phyloP scores from a whole-genome alignment of 1,140 invertebrate species.

The Drosophila aff. region DNA sequence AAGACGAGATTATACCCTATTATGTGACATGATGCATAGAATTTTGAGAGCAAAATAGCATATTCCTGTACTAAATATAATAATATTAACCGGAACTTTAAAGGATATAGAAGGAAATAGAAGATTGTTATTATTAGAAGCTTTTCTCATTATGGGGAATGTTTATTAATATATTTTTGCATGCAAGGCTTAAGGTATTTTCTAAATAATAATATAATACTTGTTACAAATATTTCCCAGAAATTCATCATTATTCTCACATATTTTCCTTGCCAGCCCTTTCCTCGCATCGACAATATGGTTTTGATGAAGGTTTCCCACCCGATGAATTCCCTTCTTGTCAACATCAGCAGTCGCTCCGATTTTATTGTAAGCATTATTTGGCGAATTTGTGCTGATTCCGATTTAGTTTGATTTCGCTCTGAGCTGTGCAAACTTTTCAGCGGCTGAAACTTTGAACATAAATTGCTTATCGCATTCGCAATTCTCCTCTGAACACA shows the following conservation, averaged over 20 bases:
- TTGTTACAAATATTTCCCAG: background rate
- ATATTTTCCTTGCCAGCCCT: background rate
- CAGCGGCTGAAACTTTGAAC: slow-evolving; percentile 65
- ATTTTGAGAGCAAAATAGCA: background rate
- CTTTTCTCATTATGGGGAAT: background rate
- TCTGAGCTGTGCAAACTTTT: slow-evolving; percentile 63
- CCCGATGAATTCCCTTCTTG: slow-evolving; percentile 20
- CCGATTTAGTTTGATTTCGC: slow-evolving; percentile 74
- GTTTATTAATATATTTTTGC: background rate
- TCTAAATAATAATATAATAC: background rate
- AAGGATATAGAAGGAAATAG: background rate
- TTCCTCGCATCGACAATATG: slow-evolving; percentile 28
- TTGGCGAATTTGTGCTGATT: slow-evolving; percentile 67
- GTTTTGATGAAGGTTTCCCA: slow-evolving; percentile 41
- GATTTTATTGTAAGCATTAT: slow-evolving; percentile 69
- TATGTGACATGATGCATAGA: background rate
- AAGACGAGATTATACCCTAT: slow-evolving; percentile 14
- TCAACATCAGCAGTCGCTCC: slow-evolving; percentile 30
- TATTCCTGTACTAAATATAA: background rate
- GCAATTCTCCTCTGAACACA: slow-evolving; percentile 14
- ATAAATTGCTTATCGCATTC: slow-evolving; percentile 77
- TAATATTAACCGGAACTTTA: background rate
- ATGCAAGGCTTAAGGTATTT: background rate
- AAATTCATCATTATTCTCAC: background rate
- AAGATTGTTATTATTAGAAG: background rate